Evolutionary conservation across 2,113 vertebrate genomes (phyloP).

Genomic region (Chionis minor): DNA sequence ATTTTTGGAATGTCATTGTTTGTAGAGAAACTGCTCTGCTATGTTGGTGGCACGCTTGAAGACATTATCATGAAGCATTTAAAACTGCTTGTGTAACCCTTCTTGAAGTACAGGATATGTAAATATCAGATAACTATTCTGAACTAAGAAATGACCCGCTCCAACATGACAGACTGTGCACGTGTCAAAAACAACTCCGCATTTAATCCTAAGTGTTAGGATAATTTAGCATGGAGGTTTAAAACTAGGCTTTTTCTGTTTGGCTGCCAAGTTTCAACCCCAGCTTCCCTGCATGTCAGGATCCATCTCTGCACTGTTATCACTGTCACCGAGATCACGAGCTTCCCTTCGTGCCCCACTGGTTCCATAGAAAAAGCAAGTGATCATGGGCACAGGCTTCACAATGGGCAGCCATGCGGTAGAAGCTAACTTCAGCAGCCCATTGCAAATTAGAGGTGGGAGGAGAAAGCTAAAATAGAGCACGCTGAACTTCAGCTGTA

Average conservation of each 20-base stretch:
- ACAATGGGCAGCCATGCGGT: background rate
- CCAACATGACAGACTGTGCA: background rate
- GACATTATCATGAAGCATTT: background rate
- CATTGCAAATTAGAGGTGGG: slow-evolving; percentile 43
- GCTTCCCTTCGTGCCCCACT: slow-evolving; percentile 31
- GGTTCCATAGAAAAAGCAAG: slow-evolving; percentile 40
- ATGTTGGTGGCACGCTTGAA: background rate
- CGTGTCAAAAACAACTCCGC: background rate
- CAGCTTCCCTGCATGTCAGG: background rate
- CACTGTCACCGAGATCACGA: background rate
- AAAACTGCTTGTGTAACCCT: background rate
- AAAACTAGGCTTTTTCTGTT: slow-evolving; percentile 16
- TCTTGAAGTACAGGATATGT: background rate
- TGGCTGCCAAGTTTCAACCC: slow-evolving; percentile 25
- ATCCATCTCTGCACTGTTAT: slow-evolving; percentile 19
- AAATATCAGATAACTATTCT: background rate
- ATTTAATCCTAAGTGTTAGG: background rate
- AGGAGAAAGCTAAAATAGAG: slow-evolving; percentile 49
- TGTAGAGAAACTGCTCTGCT: background rate
- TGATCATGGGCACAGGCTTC: background rate
- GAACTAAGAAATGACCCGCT: background rate
- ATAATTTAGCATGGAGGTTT: slow-evolving; percentile 15
- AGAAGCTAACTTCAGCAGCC: slow-evolving; percentile 6
- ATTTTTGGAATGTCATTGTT: background rate
- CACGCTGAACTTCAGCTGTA: slow-evolving; percentile 25